Evolutionary conservation across 2,797 vertebrate species (phyloP).

Genomic region (Alexandromys oeconomus): DNA sequence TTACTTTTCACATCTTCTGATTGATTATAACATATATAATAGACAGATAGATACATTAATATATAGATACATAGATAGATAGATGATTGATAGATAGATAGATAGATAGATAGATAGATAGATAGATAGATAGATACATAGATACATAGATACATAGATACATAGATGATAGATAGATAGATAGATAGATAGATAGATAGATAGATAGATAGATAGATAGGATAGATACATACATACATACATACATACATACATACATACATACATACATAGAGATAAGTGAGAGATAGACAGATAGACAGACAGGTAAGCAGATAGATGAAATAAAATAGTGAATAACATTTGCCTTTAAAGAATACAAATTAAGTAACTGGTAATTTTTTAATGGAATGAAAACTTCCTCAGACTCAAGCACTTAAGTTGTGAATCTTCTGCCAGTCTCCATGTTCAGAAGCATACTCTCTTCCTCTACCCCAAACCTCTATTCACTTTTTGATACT

Average conservation of each 20-base stretch:
- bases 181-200: background rate
- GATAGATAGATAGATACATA: background rate
- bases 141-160: too few relatives aligned
- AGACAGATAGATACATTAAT: background rate
- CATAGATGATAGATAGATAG: background rate
- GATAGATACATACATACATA: background rate
- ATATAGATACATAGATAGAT: background rate
- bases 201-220: background rate
- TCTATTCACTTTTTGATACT: background rate
- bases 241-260: background rate
- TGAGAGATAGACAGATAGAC: background rate
- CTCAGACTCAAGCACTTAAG: background rate
- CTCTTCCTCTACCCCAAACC: background rate
- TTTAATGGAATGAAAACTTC: slow-evolving; percentile 17
- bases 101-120: background rate
- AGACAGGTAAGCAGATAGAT: background rate
- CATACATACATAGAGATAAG: background rate
- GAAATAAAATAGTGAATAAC: background rate
- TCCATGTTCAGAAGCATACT: background rate
- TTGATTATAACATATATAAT: background rate
- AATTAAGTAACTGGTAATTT: background rate
- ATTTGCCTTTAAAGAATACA: background rate
- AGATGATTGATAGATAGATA: background rate
- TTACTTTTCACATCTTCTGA: background rate
- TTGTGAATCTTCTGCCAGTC: background rate